Evolutionary conservation across 2,888 invertebrate genomes (phyloP).

Genomic region (Apantesis nais): DNA sequence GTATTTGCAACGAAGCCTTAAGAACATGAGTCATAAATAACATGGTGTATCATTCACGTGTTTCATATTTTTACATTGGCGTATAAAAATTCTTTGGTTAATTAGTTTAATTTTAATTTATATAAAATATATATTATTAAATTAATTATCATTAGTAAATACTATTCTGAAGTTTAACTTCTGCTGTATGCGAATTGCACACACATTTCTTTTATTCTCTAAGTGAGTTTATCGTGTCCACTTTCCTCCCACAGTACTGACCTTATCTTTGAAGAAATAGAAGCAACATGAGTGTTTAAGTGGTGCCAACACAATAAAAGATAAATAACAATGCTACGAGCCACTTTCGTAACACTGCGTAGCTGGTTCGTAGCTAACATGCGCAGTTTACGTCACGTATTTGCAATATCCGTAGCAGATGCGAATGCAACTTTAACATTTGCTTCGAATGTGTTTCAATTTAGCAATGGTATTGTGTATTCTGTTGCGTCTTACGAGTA

Average conservation of each 20-base stretch:
- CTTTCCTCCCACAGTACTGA: neutral
- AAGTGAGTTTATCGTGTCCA: too few relatives aligned
- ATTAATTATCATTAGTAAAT: too few relatives aligned
- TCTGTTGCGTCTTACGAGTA: constrained; percentile 8
- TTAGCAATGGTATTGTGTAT: constrained; percentile 35
- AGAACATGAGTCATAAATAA: too few relatives aligned
- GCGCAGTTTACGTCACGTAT: constrained; percentile 48
- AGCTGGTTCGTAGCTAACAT: constrained; percentile 42
- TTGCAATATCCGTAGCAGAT: constrained; percentile 47
- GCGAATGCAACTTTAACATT: constrained; percentile 44
- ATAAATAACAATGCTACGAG: constrained; percentile 2
- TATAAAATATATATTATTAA: too few relatives aligned
- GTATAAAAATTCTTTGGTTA: too few relatives aligned
- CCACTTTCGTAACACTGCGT: constrained; percentile 24
- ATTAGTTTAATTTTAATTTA: too few relatives aligned
- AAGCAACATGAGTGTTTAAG: neutral
- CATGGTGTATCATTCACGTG: too few relatives aligned
- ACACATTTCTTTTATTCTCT: too few relatives aligned
- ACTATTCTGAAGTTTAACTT: too few relatives aligned
- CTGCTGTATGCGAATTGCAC: too few relatives aligned
- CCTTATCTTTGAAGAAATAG: neutral
- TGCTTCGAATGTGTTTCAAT: constrained; percentile 48
- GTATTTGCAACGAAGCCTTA: too few relatives aligned
- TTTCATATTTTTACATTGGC: too few relatives aligned
- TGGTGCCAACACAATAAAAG: neutral